Percentiles rank a stretch among this genome's conserved stretches.
Conservation (phyloP, 2,888 invertebrate species). For the Dolichopus griseipennis region DNA sequence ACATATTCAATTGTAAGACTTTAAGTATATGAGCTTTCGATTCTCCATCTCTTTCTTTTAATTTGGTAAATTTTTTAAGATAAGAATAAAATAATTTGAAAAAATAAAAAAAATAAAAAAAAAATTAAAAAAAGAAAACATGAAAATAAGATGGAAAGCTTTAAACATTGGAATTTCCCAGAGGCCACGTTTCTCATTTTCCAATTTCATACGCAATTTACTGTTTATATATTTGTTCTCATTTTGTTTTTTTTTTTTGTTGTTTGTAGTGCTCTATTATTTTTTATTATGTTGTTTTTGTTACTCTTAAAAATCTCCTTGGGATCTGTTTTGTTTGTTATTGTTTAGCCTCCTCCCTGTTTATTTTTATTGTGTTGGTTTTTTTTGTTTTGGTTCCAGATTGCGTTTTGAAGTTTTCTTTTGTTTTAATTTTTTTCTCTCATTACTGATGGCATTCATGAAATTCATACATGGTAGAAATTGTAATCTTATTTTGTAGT, state of each 20-base stretch:
- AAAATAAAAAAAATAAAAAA: neutral
- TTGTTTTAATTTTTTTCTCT: neutral
- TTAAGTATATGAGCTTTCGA: too few species aligned
- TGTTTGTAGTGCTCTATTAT: too few species aligned
- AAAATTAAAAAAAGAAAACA: neutral
- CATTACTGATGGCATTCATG: too few species aligned
- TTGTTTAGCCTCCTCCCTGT: neutral
- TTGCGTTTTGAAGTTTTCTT: neutral
- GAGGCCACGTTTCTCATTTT: constrained; percentile 11
- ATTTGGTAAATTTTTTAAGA: neutral
- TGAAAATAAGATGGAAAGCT: neutral
- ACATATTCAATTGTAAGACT: too few species aligned
- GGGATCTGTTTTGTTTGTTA: neutral
- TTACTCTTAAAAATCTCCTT: neutral
- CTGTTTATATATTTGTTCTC: neutral
- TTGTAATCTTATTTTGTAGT: too few species aligned
- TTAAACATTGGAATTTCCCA: neutral
- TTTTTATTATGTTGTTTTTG: neutral
- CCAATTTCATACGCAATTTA: constrained; percentile 11
- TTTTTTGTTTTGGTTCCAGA: neutral
- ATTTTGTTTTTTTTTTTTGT: neutral
- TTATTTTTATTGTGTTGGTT: neutral
- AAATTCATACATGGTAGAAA: neutral
- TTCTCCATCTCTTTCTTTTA: too few species aligned
- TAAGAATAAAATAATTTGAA: too few species aligned